These are phyloP conservation scores for Whitmania pigra DNA, from an alignment of 1,140 invertebrate genomes.

Conservation along the genomic window DNA sequence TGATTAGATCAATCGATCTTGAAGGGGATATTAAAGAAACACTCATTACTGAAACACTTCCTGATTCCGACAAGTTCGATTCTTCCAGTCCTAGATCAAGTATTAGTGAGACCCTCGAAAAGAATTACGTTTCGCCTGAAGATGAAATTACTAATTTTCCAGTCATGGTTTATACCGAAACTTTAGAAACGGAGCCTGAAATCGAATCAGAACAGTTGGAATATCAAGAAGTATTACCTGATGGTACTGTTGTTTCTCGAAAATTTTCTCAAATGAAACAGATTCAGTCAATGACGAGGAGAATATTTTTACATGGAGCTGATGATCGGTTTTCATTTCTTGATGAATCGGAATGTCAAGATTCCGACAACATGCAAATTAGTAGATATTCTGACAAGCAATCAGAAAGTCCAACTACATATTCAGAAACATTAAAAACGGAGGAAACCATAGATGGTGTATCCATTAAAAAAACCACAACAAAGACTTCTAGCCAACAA, in stretches of 20 bases:
- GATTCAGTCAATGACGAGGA: background rate
- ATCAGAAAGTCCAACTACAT: conserved; percentile 5
- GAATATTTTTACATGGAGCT: conserved; percentile 6
- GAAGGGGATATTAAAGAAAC: conserved; percentile 19
- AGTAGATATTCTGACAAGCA: conserved; percentile 11
- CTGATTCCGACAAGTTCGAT: conserved; percentile 20
- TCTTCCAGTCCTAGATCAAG: conserved; percentile 20
- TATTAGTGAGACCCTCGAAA: conserved; percentile 11
- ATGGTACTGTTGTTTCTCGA: background rate
- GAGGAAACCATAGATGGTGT: conserved; percentile 4
- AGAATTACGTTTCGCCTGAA: background rate
- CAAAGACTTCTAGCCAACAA: background rate
- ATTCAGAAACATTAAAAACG: background rate
- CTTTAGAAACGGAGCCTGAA: conserved; percentile 21
- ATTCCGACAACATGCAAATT: conserved; percentile 3
- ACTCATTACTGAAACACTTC: conserved; percentile 20
- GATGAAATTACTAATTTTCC: background rate
- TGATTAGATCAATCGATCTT: conserved; percentile 11
- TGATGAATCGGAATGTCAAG: background rate
- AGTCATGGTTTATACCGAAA: conserved; percentile 21
- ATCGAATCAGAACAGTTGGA: conserved; percentile 21
- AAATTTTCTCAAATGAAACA: conserved; percentile 7
- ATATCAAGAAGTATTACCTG: conserved; percentile 3
- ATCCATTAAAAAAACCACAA: conserved; percentile 4
- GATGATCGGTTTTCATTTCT: conserved; percentile 4